Percentiles rank a stretch among this genome's conserved stretches.
These are phyloP conservation scores for Drosophila algonquin DNA, from an alignment of 2,888 invertebrate genomes.

Conservation along the genomic window DNA sequence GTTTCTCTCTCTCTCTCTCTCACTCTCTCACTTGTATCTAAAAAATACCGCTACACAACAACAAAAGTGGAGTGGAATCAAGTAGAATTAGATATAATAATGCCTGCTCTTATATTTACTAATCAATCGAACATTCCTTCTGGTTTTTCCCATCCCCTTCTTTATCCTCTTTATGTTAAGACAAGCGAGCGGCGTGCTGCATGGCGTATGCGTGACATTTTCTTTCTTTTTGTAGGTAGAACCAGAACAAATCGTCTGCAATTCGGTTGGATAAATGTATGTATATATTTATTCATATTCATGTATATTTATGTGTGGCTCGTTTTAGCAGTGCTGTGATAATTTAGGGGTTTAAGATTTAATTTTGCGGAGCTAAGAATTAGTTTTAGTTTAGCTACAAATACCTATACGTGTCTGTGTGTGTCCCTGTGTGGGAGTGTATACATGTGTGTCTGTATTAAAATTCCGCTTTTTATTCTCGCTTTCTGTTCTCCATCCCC, in stretches of 20 bases:
- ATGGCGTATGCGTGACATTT: conserved; percentile 60
- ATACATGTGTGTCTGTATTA: conserved; percentile 13
- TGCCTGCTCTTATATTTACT: conserved; percentile 5
- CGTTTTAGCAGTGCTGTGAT: conserved; percentile 23
- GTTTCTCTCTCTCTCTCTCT: conserved; percentile 21
- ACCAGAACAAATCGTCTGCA: conserved; percentile 32
- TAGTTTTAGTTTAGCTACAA: conserved; percentile 26
- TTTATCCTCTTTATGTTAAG: conserved; percentile 13
- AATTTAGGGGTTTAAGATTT: conserved; percentile 37
- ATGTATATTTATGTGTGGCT: conserved; percentile 14
- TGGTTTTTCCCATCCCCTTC: conserved; percentile 4
- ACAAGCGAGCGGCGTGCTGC: conserved; percentile 41
- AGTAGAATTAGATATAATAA: conserved; percentile 13
- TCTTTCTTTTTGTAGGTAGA: conserved; percentile 7
- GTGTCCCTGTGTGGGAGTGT: conserved; percentile 22
- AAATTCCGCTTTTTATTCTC: conserved; percentile 41
- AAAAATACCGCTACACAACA: not conserved
- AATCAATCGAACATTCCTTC: conserved; percentile 14
- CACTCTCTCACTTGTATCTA: conserved; percentile 12
- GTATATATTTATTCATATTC: conserved; percentile 2
- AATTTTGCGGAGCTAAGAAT: conserved; percentile 38
- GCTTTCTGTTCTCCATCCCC: not conserved
- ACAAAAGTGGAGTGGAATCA: not conserved
- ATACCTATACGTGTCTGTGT: conserved; percentile 35
- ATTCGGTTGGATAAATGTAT: conserved; percentile 31